Conservation (phyloP, 2,888 invertebrate genomes). For the Sclerodermus sp. region DNA sequence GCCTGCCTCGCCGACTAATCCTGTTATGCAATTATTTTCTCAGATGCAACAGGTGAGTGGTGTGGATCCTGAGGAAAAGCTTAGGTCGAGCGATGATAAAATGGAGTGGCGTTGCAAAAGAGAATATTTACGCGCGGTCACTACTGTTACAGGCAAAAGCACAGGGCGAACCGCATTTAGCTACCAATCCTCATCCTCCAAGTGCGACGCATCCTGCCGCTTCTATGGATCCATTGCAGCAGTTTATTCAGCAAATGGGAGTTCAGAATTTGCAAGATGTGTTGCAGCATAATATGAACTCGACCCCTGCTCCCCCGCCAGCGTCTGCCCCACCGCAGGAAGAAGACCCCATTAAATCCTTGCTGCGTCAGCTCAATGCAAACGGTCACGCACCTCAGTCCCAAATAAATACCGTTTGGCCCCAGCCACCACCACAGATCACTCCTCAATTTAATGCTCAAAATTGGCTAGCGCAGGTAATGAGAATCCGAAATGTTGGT, state of each 20-base stretch:
- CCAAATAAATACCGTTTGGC: constrained; percentile 52
- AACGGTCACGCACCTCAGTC: constrained; percentile 42
- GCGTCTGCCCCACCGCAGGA: constrained; percentile 39
- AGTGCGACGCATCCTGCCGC: constrained; percentile 31
- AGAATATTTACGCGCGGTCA: too few relatives aligned
- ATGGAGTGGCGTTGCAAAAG: too few relatives aligned
- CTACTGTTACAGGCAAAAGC: too few relatives aligned
- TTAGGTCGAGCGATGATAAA: too few relatives aligned
- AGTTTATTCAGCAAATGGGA: constrained; percentile 61
- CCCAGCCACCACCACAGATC: constrained; percentile 49
- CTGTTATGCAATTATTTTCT: constrained; percentile 62
- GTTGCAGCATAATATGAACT: constrained; percentile 40
- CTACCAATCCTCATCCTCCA: constrained; percentile 42
- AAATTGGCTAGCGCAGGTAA: constrained; percentile 52
- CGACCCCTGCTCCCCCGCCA: constrained; percentile 28
- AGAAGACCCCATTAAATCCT: constrained; percentile 60
- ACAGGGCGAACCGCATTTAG: constrained; percentile 42
- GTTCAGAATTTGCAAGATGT: constrained; percentile 56
- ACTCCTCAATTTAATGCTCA: constrained; percentile 48
- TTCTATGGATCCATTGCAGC: constrained; percentile 60
- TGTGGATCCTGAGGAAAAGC: not conserved
- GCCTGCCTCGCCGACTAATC: constrained; percentile 55
- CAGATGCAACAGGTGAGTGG: constrained; percentile 60
- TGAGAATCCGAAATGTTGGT: not conserved
- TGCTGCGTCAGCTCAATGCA: constrained; percentile 58